Conservation (phyloP, 2,888 invertebrate genomes). For the Drosophila barbarae region DNA sequence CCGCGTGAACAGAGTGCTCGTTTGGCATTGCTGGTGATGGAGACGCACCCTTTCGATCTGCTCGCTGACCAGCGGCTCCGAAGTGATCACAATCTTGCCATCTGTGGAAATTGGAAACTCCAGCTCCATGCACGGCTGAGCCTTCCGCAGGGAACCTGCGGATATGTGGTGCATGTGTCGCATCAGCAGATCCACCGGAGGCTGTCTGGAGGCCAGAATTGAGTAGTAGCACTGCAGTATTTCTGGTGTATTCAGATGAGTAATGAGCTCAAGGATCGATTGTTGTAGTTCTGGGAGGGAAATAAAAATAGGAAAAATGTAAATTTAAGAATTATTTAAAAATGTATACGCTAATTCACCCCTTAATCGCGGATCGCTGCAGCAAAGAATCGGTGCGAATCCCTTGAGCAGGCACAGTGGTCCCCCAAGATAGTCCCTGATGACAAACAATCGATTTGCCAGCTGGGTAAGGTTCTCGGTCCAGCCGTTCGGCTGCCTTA, state of each 20-base stretch:
- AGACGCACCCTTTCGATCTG: conserved; percentile 77
- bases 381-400: conserved; percentile 76
- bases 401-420: conserved; percentile 77
- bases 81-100: conserved; percentile 72
- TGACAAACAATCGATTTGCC: conserved; percentile 77
- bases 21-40: conserved; percentile 74
- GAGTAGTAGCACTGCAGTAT: conserved; percentile 82
- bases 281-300: conserved; percentile 83
- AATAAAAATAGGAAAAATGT: neutral
- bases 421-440: conserved; percentile 79
- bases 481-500: conserved; percentile 76
- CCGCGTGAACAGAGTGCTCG: conserved; percentile 75
- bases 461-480: conserved; percentile 76
- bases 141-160: conserved; percentile 64
- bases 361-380: conserved; percentile 70
- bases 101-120: conserved; percentile 77
- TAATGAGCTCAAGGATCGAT: conserved; percentile 84
- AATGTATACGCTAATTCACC: conserved; percentile 50
- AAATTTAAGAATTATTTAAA: no score
- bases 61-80: conserved; percentile 68
- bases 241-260: conserved; percentile 79
- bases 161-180: conserved; percentile 80
- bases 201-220: conserved; percentile 82
- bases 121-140: conserved; percentile 76
- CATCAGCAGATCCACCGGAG: conserved; percentile 82